Conservation (phyloP, 2,797 vertebrate species). For the Rhynchonycteris naso region DNA sequence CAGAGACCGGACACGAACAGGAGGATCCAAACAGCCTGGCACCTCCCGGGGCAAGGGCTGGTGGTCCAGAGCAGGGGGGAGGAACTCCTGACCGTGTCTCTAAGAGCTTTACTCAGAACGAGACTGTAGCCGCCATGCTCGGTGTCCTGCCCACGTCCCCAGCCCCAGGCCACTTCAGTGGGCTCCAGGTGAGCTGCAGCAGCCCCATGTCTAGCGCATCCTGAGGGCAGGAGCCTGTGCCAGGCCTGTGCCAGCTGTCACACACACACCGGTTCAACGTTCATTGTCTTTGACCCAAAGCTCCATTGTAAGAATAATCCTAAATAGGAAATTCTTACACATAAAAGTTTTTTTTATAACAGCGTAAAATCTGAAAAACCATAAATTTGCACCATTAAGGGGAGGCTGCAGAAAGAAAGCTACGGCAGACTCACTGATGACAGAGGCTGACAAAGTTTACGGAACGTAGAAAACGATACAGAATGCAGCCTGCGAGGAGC, state of each 20-base stretch:
- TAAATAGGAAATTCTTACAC: not conserved
- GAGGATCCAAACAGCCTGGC: not conserved
- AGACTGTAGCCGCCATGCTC: accelerated
- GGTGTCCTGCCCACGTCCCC: accelerated
- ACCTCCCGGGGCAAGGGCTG: accelerated
- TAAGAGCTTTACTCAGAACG: accelerated
- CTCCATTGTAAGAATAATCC: not conserved
- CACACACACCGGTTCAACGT: too few species aligned
- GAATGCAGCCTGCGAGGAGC: accelerated
- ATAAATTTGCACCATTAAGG: accelerated
- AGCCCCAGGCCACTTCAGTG: not conserved
- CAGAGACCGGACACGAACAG: not conserved
- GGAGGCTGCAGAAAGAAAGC: too few species aligned
- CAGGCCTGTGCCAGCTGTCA: not conserved
- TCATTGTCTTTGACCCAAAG: not conserved
- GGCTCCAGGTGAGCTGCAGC: not conserved
- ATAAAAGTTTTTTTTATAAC: not conserved
- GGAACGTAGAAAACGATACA: accelerated
- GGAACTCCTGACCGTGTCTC: too few species aligned
- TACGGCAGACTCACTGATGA: accelerated
- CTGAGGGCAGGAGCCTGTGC: too few species aligned
- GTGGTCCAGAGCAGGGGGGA: accelerated
- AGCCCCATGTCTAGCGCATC: not conserved
- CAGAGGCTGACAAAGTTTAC: accelerated
- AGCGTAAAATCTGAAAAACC: not conserved